Percentiles rank a stretch among this genome's conserved stretches.
These are phyloP conservation scores for Noctilio leporinus DNA, from an alignment of 2,113 vertebrate species.

Conservation along the genomic window DNA sequence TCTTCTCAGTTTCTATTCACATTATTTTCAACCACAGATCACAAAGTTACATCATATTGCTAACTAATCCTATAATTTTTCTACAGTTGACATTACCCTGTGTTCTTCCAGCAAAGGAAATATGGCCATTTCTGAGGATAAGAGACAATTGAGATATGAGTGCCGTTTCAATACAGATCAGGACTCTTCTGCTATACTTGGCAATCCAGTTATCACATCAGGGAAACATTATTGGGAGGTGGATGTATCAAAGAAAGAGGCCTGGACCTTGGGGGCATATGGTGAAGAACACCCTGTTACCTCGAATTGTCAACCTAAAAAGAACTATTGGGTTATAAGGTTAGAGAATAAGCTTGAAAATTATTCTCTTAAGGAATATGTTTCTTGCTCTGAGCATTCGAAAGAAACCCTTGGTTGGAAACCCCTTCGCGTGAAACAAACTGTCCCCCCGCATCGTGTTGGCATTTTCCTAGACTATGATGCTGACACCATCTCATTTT, in stretches of 20 bases:
- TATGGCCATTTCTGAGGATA: not conserved
- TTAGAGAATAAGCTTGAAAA: fast-evolving
- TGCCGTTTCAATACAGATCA: too few species aligned
- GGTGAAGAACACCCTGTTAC: not conserved
- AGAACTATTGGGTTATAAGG: not conserved
- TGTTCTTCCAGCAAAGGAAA: fast-evolving
- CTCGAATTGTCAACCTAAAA: not conserved
- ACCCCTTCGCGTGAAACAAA: not conserved
- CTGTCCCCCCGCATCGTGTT: not conserved
- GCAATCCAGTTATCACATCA: too few species aligned
- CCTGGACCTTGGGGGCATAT: not conserved
- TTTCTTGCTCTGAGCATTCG: fast-evolving
- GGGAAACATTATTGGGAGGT: conserved; percentile 37
- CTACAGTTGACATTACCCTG: not conserved
- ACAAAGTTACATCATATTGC: not conserved
- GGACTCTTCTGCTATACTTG: too few species aligned
- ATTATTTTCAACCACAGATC: not conserved
- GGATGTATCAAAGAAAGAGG: not conserved
- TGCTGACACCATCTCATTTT: not conserved
- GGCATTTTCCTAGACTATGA: not conserved
- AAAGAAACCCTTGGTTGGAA: fast-evolving
- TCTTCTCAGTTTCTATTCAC: not conserved
- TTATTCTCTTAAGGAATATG: not conserved
- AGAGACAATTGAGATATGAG: not conserved
- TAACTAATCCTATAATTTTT: not conserved